Evolutionary conservation across 1,140 invertebrate genomes (phyloP).

Genomic region (Tribolium castaneum): DNA sequence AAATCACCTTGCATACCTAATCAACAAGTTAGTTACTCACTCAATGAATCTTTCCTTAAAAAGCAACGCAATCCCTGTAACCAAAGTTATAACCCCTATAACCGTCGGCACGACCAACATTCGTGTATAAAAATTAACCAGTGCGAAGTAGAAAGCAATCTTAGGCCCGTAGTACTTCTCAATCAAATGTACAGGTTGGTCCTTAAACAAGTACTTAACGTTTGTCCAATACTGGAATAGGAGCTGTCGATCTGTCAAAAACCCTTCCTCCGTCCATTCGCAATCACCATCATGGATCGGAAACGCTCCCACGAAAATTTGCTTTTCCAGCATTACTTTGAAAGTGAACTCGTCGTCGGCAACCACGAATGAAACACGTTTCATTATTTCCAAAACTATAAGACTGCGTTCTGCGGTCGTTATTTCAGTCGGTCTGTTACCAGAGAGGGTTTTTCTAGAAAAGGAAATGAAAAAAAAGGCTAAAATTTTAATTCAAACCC

Average conservation of each 20-base stretch:
- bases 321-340: constrained; percentile 67
- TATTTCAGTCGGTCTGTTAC: constrained; percentile 34
- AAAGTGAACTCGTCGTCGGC: constrained; percentile 59
- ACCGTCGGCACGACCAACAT: not conserved
- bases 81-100: not conserved
- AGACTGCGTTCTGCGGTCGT: constrained; percentile 50
- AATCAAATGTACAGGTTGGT: constrained; percentile 54
- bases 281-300: constrained; percentile 71
- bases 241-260: constrained; percentile 60
- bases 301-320: constrained; percentile 69
- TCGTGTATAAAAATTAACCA: constrained; percentile 65
- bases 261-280: constrained; percentile 55
- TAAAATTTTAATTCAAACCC: not conserved
- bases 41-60: not conserved
- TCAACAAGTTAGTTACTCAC: not conserved
- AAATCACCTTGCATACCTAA: too few species aligned
- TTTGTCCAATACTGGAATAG: constrained; percentile 50
- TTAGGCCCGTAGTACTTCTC: constrained; percentile 60
- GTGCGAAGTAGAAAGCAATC: constrained; percentile 62
- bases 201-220: constrained; percentile 67
- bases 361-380: constrained; percentile 33
- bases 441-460: constrained; percentile 44
- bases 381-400: constrained; percentile 47
- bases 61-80: not conserved
- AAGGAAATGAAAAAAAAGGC: not conserved